Conservation (phyloP, 2,888 invertebrate genomes). For the Orthonevra nobilis region DNA sequence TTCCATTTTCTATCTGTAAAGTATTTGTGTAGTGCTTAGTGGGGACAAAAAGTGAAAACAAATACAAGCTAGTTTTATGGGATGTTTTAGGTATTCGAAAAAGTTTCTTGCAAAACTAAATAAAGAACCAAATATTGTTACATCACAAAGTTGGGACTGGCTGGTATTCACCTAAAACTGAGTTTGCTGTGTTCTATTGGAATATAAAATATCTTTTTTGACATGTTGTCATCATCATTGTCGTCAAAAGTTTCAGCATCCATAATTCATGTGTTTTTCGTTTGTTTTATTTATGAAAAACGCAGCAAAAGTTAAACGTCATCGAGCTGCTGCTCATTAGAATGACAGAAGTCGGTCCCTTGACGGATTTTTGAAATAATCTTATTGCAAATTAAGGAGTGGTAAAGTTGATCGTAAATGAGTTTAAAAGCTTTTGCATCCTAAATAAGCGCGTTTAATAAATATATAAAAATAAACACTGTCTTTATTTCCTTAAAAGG, state of each 20-base stretch:
- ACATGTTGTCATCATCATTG: constrained; percentile 42
- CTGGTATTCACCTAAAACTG: constrained; percentile 5
- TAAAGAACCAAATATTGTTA: constrained; percentile 51
- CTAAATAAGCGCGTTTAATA: no score
- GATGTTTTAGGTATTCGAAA: constrained; percentile 33
- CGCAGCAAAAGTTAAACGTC: no score
- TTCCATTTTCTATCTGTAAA: constrained; percentile 31
- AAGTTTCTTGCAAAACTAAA: constrained; percentile 52
- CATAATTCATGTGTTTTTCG: no score
- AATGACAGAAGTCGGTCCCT: no score
- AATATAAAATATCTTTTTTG: constrained; percentile 68
- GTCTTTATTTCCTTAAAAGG: no score
- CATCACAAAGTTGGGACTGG: constrained; percentile 45
- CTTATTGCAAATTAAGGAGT: no score
- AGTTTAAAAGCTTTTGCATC: no score
- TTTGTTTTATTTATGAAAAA: no score
- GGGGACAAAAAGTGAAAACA: constrained; percentile 11
- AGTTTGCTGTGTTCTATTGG: constrained; percentile 29
- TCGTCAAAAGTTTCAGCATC: constrained; percentile 39
- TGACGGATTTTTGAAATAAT: no score
- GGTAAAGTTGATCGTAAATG: no score
- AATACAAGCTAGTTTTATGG: constrained; percentile 47
- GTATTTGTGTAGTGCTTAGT: not conserved
- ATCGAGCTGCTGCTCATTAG: no score
- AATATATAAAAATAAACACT: no score